Percentiles rank a stretch among this genome's conserved stretches.
phyloP scores from a whole-genome alignment of 1,140 invertebrate species.

The Mamestra configurata region DNA sequence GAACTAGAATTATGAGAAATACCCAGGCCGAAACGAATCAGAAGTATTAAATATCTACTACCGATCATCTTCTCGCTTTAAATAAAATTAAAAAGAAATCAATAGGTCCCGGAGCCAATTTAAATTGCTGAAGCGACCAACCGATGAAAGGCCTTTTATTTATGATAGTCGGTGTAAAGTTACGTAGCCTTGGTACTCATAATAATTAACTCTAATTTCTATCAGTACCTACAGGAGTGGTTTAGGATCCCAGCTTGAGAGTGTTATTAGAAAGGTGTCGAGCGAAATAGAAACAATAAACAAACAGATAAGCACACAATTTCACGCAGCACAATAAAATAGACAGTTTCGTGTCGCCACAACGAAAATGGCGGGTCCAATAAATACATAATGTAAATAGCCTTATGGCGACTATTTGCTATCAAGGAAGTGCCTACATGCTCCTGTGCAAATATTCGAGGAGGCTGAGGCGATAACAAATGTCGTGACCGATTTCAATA shows the following conservation, averaged over 20 bases:
- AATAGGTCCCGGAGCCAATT: not conserved
- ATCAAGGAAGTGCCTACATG: conserved; percentile 12
- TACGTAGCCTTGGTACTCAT: not conserved
- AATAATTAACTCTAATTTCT: not conserved
- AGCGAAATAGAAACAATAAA: not conserved
- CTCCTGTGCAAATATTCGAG: conserved; percentile 5
- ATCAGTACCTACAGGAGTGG: not conserved
- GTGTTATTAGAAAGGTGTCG: conserved; percentile 9
- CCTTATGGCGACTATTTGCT: conserved; percentile 14
- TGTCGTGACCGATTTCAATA: conserved; percentile 33
- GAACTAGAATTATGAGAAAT: not conserved
- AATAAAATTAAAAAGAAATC: conserved; percentile 18
- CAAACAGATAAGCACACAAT: conserved; percentile 1
- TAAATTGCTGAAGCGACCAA: not conserved
- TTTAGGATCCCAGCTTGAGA: too few relatives aligned
- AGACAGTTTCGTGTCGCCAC: conserved; percentile 7
- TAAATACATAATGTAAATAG: conserved; percentile 36
- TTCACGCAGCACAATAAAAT: conserved; percentile 16
- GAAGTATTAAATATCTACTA: not conserved
- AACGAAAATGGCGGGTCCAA: conserved; percentile 32
- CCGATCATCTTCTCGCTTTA: not conserved
- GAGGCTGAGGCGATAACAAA: conserved; percentile 13
- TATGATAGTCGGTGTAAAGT: not conserved
- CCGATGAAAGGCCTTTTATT: conserved; percentile 23
- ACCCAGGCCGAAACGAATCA: not conserved